These are phyloP conservation scores for Tridacna gigas DNA, from an alignment of 2,888 invertebrate species.

Conservation along the genomic window DNA sequence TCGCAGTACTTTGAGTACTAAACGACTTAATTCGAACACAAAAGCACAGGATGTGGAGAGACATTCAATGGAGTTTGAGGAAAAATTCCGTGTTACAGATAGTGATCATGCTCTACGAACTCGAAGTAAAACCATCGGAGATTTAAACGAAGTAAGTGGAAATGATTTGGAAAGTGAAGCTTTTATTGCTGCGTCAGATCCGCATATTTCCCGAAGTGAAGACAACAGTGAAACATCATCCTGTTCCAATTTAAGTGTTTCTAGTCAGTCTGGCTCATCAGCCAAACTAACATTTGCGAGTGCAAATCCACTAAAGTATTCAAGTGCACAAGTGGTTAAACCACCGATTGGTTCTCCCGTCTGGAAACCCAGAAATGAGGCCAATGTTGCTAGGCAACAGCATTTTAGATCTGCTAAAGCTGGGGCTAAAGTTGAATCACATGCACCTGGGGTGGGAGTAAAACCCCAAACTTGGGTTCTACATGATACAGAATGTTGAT, in stretches of 20 bases:
- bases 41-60: conserved; percentile 74
- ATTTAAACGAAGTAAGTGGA: conserved; percentile 88
- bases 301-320: conserved; percentile 96
- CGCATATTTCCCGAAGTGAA: conserved; percentile 65
- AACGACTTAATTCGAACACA: conserved; percentile 63
- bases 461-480: conserved; percentile 28
- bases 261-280: conserved; percentile 80
- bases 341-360: conserved; percentile 94
- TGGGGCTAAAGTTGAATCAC: conserved; percentile 22
- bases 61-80: conserved; percentile 89
- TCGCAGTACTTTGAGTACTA: conserved; percentile 70
- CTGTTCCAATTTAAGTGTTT: conserved; percentile 78
- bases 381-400: conserved; percentile 63
- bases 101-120: conserved; percentile 88
- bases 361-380: conserved; percentile 89
- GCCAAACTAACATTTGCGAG: conserved; percentile 96
- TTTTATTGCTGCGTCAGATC: conserved; percentile 65
- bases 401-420: conserved; percentile 37
- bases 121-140: conserved; percentile 96
- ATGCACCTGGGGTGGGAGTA: background rate
- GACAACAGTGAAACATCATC: conserved; percentile 74
- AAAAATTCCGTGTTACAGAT: conserved; percentile 88
- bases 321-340: conserved; percentile 86
- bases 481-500: conserved; percentile 60
- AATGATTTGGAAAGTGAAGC: conserved; percentile 67